Conservation (phyloP, 2,113 vertebrate genomes). For the Petroica traversi region DNA sequence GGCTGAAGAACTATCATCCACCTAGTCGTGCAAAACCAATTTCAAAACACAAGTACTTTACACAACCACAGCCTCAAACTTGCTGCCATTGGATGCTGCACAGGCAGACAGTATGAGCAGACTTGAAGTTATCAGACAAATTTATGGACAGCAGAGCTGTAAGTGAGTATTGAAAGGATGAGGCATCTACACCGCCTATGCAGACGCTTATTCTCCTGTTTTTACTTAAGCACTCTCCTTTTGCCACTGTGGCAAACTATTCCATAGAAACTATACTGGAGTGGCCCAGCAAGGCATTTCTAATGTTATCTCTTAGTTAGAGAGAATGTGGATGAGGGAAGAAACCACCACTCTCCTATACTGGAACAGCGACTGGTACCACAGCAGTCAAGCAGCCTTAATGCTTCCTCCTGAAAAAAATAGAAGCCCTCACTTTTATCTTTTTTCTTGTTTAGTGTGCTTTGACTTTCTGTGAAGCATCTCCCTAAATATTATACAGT, state of each 20-base stretch:
- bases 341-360: fast-evolving
- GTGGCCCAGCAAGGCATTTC: background rate
- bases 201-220: background rate
- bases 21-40: background rate
- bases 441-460: background rate
- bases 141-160: background rate
- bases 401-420: background rate
- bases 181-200: background rate
- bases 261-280: background rate
- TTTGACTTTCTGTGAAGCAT: background rate
- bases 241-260: background rate
- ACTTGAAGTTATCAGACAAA: background rate
- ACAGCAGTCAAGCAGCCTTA: background rate
- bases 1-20: background rate
- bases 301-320: background rate
- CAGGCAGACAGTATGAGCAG: background rate
- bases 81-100: background rate
- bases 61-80: background rate
- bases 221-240: background rate
- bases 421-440: background rate
- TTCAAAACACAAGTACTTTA: background rate
- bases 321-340: background rate
- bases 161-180: background rate
- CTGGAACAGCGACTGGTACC: background rate
- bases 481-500: background rate